Evolutionary conservation across 1,140 invertebrate species (phyloP).

Genomic region (Solenopsis invicta): DNA sequence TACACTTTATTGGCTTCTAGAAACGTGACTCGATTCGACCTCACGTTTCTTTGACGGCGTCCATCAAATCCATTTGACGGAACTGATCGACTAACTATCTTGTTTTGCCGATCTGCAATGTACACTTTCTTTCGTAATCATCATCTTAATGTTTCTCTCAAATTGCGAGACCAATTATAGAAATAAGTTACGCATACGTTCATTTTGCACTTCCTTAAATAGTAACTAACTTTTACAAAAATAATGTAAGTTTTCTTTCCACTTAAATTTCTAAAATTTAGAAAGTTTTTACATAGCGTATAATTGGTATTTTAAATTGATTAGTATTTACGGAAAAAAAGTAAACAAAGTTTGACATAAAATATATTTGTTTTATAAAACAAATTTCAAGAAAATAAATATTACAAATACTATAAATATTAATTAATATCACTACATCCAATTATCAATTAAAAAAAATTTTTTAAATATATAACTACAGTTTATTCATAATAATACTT

Average conservation of each 20-base stretch:
- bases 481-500: too few relatives aligned
- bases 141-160: constrained; percentile 46
- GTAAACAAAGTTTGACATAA: not conserved
- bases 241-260: not conserved
- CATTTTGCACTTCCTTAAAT: not conserved
- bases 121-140: constrained; percentile 19
- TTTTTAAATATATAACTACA: too few relatives aligned
- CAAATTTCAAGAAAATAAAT: not conserved
- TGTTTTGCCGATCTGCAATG: constrained; percentile 34
- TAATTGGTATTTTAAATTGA: not conserved
- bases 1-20: constrained; percentile 35
- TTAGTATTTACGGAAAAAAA: not conserved
- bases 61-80: constrained; percentile 43
- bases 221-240: not conserved
- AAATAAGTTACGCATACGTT: constrained; percentile 1
- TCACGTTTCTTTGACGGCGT: constrained; percentile 29
- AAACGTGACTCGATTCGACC: constrained; percentile 64
- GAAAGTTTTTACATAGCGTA: not conserved
- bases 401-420: not conserved
- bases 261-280: not conserved
- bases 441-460: not conserved
- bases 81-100: constrained; percentile 49
- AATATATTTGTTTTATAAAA: not conserved
- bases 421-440: not conserved
- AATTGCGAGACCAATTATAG: constrained; percentile 11